A percentile compares a stretch with the other conserved stretches of the same genome.
Evolutionary conservation across 2,888 invertebrate genomes (phyloP).

Genomic region (Heteromyza rotundicornis): DNA sequence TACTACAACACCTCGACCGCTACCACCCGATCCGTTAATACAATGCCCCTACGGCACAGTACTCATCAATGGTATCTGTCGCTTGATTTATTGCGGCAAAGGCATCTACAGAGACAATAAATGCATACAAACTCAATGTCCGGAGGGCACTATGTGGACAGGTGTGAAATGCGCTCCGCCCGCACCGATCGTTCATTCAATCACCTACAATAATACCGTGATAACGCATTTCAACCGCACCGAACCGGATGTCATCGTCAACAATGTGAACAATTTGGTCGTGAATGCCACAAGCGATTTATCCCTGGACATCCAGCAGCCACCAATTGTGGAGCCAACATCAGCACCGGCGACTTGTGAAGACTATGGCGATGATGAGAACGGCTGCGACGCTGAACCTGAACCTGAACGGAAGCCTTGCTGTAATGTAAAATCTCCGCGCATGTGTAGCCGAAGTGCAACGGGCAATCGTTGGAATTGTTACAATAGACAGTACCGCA

Average conservation of each 20-base stretch:
- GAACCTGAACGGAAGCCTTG: conserved; percentile 29
- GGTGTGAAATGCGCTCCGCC: conserved; percentile 38
- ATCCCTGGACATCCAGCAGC: neutral
- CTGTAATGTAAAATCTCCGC: conserved; percentile 47
- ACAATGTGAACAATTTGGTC: conserved; percentile 40
- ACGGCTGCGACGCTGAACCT: conserved; percentile 12
- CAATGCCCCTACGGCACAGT: conserved; percentile 43
- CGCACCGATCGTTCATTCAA: conserved; percentile 29
- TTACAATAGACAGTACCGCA: conserved; percentile 38
- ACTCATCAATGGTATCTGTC: conserved; percentile 37
- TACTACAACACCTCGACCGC: conserved; percentile 12
- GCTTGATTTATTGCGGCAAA: conserved; percentile 42
- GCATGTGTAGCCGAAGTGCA: conserved; percentile 37
- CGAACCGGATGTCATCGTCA: conserved; percentile 31
- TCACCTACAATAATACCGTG: conserved; percentile 29
- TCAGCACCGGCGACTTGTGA: conserved; percentile 13
- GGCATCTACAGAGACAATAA: conserved; percentile 34
- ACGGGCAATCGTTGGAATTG: conserved; percentile 41
- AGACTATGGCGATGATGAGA: conserved; percentile 7
- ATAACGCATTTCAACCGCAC: conserved; percentile 28
- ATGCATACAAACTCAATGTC: conserved; percentile 42
- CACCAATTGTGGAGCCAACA: neutral
- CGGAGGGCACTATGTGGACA: conserved; percentile 45
- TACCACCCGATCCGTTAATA: conserved; percentile 27
- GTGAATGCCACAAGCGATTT: conserved; percentile 37